Percentiles rank a stretch among this genome's conserved stretches.
phyloP scores from a whole-genome alignment of 1,140 invertebrate genomes.

The Procambarus virginalis region DNA sequence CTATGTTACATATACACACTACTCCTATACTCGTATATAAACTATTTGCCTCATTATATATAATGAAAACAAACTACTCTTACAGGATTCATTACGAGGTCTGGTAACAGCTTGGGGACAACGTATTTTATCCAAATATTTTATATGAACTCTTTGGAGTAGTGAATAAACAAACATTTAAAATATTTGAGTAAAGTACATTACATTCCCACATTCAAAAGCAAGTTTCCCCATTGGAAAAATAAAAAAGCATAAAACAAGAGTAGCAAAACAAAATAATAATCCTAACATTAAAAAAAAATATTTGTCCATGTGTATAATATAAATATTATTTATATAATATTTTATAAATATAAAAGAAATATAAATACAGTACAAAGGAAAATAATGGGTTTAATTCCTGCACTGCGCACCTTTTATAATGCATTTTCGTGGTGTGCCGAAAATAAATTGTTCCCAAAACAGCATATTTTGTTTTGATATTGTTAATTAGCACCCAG shows the following conservation, averaged over 20 bases:
- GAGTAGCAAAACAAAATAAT: neutral
- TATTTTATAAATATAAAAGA: too few species aligned
- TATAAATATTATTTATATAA: too few species aligned
- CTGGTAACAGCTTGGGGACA: neutral
- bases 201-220: too few species aligned
- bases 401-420: too few species aligned
- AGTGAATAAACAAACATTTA: neutral
- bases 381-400: too few species aligned
- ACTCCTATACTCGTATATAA: neutral
- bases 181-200: neutral
- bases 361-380: too few species aligned
- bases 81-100: neutral
- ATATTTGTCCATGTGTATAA: neutral
- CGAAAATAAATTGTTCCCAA: too few species aligned
- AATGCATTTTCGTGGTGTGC: too few species aligned
- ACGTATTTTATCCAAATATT: neutral
- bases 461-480: too few species aligned
- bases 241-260: neutral
- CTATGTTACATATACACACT: neutral
- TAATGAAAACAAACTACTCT: too few species aligned
- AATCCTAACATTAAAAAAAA: neutral
- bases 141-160: neutral
- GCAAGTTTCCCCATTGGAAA: neutral
- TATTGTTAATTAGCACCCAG: too few species aligned
- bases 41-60: neutral